Evolutionary conservation across 1,140 invertebrate genomes (phyloP).

Genomic region (Cotesia typhae): DNA sequence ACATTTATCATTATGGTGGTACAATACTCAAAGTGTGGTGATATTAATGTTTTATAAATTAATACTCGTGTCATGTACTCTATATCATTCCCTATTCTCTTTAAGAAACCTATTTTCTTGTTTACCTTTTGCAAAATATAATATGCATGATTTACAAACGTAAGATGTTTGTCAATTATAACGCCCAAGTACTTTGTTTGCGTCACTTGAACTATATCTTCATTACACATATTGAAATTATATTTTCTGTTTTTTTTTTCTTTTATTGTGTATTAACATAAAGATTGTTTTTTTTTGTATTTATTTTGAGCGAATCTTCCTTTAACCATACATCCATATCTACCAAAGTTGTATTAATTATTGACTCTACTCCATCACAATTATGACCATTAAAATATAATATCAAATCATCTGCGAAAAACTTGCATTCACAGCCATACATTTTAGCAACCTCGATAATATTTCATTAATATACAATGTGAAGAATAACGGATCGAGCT

Average conservation of each 20-base stretch:
- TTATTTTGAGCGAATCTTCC: slow-evolving; percentile 29
- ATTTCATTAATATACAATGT: slow-evolving; percentile 34
- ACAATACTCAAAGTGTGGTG: slow-evolving; percentile 37
- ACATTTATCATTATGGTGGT: too few relatives aligned
- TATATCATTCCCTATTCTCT: slow-evolving; percentile 19
- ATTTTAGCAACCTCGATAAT: not conserved
- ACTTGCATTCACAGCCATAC: slow-evolving; percentile 12
- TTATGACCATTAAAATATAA: slow-evolving; percentile 21
- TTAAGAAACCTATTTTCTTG: slow-evolving; percentile 14
- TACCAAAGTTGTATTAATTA: slow-evolving; percentile 22
- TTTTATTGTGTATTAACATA: slow-evolving; percentile 28
- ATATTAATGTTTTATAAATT: slow-evolving; percentile 1
- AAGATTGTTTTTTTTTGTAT: slow-evolving; percentile 24
- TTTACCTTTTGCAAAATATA: slow-evolving; percentile 18
- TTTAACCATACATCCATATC: slow-evolving; percentile 14
- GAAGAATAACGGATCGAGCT: slow-evolving; percentile 26
- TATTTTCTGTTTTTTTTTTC: slow-evolving; percentile 2
- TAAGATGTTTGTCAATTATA: slow-evolving; percentile 30
- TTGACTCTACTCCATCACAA: slow-evolving; percentile 10
- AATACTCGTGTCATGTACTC: not conserved
- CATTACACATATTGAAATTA: slow-evolving; percentile 10
- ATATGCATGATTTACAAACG: slow-evolving; percentile 5
- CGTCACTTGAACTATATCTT: slow-evolving; percentile 6
- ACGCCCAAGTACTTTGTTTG: slow-evolving; percentile 29
- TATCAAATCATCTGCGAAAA: slow-evolving; percentile 37